Conservation (phyloP, 2,797 vertebrate genomes). For the Remorina albescens region DNA sequence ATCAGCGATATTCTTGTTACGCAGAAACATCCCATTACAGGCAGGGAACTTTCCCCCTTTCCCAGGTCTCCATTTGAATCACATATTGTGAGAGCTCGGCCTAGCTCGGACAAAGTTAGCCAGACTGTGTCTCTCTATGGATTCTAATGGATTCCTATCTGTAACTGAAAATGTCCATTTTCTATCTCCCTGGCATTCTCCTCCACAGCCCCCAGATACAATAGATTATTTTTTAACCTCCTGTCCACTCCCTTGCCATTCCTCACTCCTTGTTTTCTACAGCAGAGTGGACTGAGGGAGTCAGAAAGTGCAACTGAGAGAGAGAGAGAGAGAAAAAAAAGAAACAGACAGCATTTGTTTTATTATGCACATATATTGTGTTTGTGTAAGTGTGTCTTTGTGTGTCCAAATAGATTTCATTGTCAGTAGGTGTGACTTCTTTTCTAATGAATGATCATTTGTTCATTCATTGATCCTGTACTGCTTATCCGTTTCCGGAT, state of each 20-base stretch:
- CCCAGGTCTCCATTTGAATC: slow-evolving; percentile 26
- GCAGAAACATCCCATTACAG: slow-evolving; percentile 17
- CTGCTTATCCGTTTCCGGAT: too few relatives aligned
- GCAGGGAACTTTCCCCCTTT: neutral
- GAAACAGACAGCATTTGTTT: neutral
- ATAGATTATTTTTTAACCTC: slow-evolving; percentile 40
- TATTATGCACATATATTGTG: neutral
- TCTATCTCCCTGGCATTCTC: slow-evolving; percentile 51
- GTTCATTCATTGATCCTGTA: too few relatives aligned
- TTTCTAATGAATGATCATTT: slow-evolving; percentile 25
- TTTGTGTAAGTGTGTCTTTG: slow-evolving; percentile 5
- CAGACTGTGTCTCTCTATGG: slow-evolving; percentile 38
- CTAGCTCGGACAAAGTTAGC: slow-evolving; percentile 14
- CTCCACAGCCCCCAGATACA: slow-evolving; percentile 50
- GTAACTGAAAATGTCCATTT: slow-evolving; percentile 66
- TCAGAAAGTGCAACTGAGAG: slow-evolving; percentile 19
- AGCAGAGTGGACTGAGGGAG: slow-evolving; percentile 17
- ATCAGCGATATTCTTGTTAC: slow-evolving; percentile 7
- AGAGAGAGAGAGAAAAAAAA: too few relatives aligned
- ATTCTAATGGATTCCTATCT: slow-evolving; percentile 72
- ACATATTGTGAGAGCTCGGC: slow-evolving; percentile 16
- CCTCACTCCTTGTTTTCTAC: slow-evolving; percentile 43
- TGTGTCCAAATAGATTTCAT: neutral
- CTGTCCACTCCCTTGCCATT: slow-evolving; percentile 3
- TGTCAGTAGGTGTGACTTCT: neutral